Evolutionary conservation across 2,113 vertebrate genomes (phyloP).

Genomic region (Natator depressus): DNA sequence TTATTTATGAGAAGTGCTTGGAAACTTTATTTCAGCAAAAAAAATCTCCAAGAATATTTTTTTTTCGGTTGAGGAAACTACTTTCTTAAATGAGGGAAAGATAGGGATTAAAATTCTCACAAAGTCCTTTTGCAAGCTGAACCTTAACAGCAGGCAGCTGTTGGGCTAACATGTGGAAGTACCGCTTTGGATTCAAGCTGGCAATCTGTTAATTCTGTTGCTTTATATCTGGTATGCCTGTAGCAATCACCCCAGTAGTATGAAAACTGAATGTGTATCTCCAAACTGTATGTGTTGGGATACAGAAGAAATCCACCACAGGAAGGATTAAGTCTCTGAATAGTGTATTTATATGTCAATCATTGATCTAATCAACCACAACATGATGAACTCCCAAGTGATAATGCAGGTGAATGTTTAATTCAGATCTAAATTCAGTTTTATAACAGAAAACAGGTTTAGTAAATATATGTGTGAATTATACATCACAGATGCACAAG

Average conservation of each 20-base stretch:
- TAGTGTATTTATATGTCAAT: not conserved
- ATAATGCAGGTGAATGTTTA: not conserved
- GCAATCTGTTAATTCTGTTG: not conserved
- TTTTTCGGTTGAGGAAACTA: constrained; percentile 39
- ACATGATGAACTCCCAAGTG: not conserved
- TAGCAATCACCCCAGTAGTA: not conserved
- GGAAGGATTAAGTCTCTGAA: not conserved
- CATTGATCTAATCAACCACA: not conserved
- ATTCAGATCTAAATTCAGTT: not conserved
- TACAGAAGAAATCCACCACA: not conserved
- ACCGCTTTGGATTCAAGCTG: constrained; percentile 18
- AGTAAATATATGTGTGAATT: not conserved
- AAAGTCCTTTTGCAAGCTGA: constrained; percentile 11
- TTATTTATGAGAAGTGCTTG: constrained; percentile 43
- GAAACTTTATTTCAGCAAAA: constrained; percentile 26
- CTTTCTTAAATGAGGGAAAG: constrained; percentile 54
- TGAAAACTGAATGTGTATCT: not conserved
- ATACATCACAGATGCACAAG: not conserved
- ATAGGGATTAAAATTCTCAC: constrained; percentile 35
- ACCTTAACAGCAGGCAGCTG: constrained; percentile 11
- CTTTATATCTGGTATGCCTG: not conserved
- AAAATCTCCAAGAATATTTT: constrained; percentile 25
- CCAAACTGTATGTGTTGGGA: not conserved
- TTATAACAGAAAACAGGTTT: not conserved
- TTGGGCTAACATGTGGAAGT: not conserved